Conservation (phyloP, 2,888 invertebrate genomes). For the Clivina fossor region DNA sequence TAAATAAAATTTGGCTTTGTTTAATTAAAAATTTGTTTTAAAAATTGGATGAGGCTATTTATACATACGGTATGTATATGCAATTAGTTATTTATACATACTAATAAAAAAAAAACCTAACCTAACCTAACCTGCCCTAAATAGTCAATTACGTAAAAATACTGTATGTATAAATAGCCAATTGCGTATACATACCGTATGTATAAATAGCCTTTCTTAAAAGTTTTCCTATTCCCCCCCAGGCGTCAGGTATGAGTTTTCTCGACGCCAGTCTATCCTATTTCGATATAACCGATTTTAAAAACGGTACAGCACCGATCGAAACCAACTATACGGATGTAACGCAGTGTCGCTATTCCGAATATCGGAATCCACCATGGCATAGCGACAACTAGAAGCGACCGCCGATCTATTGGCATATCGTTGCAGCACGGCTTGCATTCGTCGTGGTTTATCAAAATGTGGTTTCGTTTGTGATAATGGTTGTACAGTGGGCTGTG, state of each 20-base stretch:
- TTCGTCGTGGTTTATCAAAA: conserved; percentile 82
- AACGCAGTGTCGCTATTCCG: conserved; percentile 64
- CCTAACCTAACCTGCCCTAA: no score
- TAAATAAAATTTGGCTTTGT: no score
- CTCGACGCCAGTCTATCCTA: conserved; percentile 68
- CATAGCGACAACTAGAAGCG: conserved; percentile 58
- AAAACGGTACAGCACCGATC: conserved; percentile 49
- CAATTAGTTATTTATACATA: no score
- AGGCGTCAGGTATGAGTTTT: conserved; percentile 62
- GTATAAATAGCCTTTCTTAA: no score
- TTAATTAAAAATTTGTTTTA: no score
- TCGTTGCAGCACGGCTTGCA: conserved; percentile 70
- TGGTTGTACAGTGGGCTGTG: conserved; percentile 73
- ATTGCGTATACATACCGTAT: no score
- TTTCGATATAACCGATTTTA: conserved; percentile 66
- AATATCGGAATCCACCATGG: conserved; percentile 65
- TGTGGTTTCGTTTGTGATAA: conserved; percentile 70
- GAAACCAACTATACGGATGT: conserved; percentile 44
- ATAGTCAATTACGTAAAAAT: no score
- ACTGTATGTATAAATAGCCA: no score
- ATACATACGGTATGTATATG: no score
- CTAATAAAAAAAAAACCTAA: no score
- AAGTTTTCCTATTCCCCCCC: no score
- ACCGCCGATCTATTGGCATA: conserved; percentile 72
- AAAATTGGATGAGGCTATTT: no score